These are phyloP conservation scores for Raphicerus campestris DNA, from an alignment of 2,113 vertebrate species.

Conservation along the genomic window DNA sequence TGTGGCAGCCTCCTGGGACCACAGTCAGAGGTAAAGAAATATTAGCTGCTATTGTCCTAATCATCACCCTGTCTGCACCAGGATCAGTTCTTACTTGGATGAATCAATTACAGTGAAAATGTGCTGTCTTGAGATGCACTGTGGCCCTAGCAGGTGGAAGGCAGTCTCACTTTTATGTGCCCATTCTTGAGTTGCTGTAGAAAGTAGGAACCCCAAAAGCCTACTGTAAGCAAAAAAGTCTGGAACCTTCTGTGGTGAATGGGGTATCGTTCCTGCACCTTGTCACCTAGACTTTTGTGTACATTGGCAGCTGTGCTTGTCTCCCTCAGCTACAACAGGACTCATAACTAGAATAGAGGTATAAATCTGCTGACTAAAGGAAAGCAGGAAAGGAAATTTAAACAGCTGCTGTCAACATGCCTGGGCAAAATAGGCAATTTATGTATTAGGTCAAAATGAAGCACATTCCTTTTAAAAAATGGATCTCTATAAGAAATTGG, in stretches of 20 bases:
- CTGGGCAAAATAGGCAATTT: not conserved
- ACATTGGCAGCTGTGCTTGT: not conserved
- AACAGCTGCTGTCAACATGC: not conserved
- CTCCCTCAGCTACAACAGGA: not conserved
- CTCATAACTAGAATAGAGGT: not conserved
- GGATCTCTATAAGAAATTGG: slow-evolving; percentile 31
- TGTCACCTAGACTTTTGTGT: not conserved
- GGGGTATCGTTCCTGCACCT: not conserved
- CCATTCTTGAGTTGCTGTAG: not conserved
- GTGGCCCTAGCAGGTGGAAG: not conserved
- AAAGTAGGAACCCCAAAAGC: not conserved
- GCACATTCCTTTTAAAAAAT: not conserved
- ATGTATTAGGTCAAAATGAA: not conserved
- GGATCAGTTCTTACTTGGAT: not conserved
- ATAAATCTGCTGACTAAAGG: not conserved
- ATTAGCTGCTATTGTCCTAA: not conserved
- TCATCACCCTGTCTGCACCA: not conserved
- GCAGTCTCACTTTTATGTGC: rapidly evolving
- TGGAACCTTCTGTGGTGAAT: not conserved
- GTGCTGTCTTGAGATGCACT: not conserved
- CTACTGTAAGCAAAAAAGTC: not conserved
- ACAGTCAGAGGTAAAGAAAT: not conserved
- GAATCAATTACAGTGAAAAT: not conserved
- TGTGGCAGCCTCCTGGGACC: not conserved
- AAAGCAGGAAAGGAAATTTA: not conserved